Percentiles rank a stretch among this genome's conserved stretches.
phyloP scores from a whole-genome alignment of 2,888 invertebrate species.

The Melieria crassipennis region DNA sequence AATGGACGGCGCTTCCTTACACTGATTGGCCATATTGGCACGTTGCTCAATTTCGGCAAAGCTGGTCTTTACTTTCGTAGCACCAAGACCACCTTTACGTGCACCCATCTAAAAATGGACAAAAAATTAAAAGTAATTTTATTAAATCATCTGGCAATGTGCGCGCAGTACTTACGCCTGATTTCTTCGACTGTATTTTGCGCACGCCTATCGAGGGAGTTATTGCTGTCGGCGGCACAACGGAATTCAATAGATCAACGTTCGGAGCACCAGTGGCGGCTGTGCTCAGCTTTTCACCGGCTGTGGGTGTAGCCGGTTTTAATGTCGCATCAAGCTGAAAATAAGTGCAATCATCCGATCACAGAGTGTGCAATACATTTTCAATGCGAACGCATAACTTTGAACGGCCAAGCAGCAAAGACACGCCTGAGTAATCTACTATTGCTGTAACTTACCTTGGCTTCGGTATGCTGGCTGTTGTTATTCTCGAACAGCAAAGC shows the following conservation, averaged over 20 bases:
- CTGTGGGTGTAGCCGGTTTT: slow-evolving; percentile 34
- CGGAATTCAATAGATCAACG: slow-evolving; percentile 62
- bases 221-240: slow-evolving; percentile 62
- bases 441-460: slow-evolving; percentile 67
- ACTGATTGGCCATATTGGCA: slow-evolving; percentile 85
- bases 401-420: too few species aligned
- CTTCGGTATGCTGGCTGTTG: slow-evolving; percentile 51
- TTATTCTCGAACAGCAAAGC: slow-evolving; percentile 61
- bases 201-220: slow-evolving; percentile 79
- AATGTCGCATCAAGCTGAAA: slow-evolving; percentile 51
- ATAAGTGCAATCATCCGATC: slow-evolving; percentile 12
- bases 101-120: slow-evolving; percentile 75
- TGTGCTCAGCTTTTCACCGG: slow-evolving; percentile 43
- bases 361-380: slow-evolving; percentile 2
- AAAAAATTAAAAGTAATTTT: slow-evolving; percentile 34
- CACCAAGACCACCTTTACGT: slow-evolving; percentile 87
- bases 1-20: slow-evolving; percentile 65
- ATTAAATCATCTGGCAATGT: too few species aligned
- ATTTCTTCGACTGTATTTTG: slow-evolving; percentile 76
- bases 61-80: slow-evolving; percentile 92
- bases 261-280: slow-evolving; percentile 56
- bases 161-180: slow-evolving; percentile 69
- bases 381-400: too few species aligned
- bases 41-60: slow-evolving; percentile 95
- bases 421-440: too few species aligned